Evolutionary conservation across 1,140 invertebrate genomes (phyloP), one percentile per base, ranked within the genome.

Genomic region (Tenebrio molitor): DNA sequence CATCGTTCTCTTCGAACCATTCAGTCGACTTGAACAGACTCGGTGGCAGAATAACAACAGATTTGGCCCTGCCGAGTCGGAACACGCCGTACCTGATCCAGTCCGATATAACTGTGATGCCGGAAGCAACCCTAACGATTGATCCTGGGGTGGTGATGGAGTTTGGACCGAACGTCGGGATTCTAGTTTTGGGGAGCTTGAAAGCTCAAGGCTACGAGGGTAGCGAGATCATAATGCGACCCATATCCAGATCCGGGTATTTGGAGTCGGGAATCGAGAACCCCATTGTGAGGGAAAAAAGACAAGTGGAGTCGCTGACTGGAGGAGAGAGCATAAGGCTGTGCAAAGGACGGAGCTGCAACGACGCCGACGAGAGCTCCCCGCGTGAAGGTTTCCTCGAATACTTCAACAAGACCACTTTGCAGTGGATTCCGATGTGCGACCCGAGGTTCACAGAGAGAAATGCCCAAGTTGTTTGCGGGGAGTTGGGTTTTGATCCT

Each of bases 381-480:
- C 85, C 83, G 0, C 89, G 89, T 17, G 90, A 92, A 87, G 93
- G 92, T 33, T 99, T 99, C 80, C 83, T 99, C 25, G 95, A 99
- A 85, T 92, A 97, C 77, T 99, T 95, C 81, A 99, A 99, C 83
- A 87, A 86, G 65, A 99, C 97, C 2, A 97, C 96, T 0, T 84
- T 95, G 6, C 96, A 99, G 82, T 99, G 97, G 96, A 93, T 98
- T 34, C 95, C 98, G 0, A 91, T 99, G 81, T 99, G 98, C 84
- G 98, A 99, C 86, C 88, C 89, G 50, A 87, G 96, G 67, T 99
- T 99, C 81, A 97, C 95, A 0, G 94, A 97, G 81, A 87, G 95
- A 79, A 98, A 98, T 83, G 95, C 95, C 1, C 91, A 97, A 87
- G 96, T 99, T 0, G 95, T 98, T 0, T 99, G 98, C 81, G 87